phyloP scores from a whole-genome alignment of 1,140 invertebrate species.

The Diprion similis region DNA sequence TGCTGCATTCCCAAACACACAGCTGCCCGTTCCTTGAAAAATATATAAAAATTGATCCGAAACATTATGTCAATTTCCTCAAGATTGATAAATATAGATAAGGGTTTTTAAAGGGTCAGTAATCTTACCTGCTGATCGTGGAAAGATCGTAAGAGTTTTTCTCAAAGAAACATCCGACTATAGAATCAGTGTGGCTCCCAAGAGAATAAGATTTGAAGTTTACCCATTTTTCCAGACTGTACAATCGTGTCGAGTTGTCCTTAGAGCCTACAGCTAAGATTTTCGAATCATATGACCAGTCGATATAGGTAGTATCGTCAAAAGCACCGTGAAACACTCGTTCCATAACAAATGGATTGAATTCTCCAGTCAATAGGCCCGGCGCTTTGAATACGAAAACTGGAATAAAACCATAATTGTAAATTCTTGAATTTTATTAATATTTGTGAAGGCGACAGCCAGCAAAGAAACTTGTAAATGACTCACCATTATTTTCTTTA shows the following conservation, averaged over 20 bases:
- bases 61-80: slow-evolving; percentile 15
- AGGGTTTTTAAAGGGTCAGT: slow-evolving; percentile 1
- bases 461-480: slow-evolving; percentile 18
- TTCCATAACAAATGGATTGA: slow-evolving; percentile 88
- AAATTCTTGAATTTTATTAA: slow-evolving; percentile 21
- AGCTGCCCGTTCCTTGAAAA: slow-evolving; percentile 70
- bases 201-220: slow-evolving; percentile 79
- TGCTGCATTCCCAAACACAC: slow-evolving; percentile 88
- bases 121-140: slow-evolving; percentile 72
- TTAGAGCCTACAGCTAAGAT: slow-evolving; percentile 85
- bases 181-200: slow-evolving; percentile 80
- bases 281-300: slow-evolving; percentile 93
- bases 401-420: slow-evolving; percentile 51
- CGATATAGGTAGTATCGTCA: slow-evolving; percentile 84
- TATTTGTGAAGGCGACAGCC: slow-evolving; percentile 3
- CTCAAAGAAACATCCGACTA: slow-evolving; percentile 90
- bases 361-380: slow-evolving; percentile 78
- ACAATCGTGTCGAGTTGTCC: slow-evolving; percentile 85
- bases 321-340: slow-evolving; percentile 79
- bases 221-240: slow-evolving; percentile 73
- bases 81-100: neutral
- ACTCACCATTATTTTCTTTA: slow-evolving; percentile 79
- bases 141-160: slow-evolving; percentile 81
- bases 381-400: slow-evolving; percentile 90
- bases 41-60: slow-evolving; percentile 24